A percentile compares a stretch with the other conserved stretches of the same genome.
phyloP scores from a whole-genome alignment of 2,113 vertebrate species.

The Girardinichthys multiradiatus region DNA sequence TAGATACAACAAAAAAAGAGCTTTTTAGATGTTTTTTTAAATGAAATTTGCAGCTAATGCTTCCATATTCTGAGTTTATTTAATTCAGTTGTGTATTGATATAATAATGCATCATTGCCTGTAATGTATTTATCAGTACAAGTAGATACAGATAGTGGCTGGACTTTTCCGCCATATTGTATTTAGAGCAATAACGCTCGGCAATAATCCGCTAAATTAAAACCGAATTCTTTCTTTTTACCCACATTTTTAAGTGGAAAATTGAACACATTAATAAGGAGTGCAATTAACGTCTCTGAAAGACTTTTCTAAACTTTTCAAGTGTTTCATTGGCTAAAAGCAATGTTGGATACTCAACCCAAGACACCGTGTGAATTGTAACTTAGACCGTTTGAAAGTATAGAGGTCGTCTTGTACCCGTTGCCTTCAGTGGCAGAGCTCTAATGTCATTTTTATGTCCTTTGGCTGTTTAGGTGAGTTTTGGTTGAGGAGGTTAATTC shows the following conservation, averaged over 20 bases:
- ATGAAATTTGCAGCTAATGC: conserved; percentile 61
- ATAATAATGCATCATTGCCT: conserved; percentile 34
- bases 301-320: not conserved
- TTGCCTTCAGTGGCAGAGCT: conserved; percentile 18
- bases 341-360: not conserved
- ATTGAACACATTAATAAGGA: conserved; percentile 5
- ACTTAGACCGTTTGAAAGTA: conserved; percentile 5
- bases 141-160: conserved; percentile 16
- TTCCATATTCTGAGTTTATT: conserved; percentile 38
- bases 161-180: conserved; percentile 50
- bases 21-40: not conserved
- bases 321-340: conserved; percentile 20
- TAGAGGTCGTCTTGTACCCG: conserved; percentile 2
- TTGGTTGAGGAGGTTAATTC: conserved; percentile 20
- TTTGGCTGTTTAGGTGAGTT: conserved; percentile 13
- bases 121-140: conserved; percentile 9
- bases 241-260: conserved; percentile 15
- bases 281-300: not conserved
- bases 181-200: conserved; percentile 66
- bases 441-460: conserved; percentile 9
- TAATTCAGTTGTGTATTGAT: conserved; percentile 22
- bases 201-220: conserved; percentile 53
- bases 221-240: conserved; percentile 29
- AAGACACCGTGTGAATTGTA: not conserved
- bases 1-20: no score